Evolutionary conservation across 2,888 invertebrate species (phyloP).

Genomic region (Tipula helvola): DNA sequence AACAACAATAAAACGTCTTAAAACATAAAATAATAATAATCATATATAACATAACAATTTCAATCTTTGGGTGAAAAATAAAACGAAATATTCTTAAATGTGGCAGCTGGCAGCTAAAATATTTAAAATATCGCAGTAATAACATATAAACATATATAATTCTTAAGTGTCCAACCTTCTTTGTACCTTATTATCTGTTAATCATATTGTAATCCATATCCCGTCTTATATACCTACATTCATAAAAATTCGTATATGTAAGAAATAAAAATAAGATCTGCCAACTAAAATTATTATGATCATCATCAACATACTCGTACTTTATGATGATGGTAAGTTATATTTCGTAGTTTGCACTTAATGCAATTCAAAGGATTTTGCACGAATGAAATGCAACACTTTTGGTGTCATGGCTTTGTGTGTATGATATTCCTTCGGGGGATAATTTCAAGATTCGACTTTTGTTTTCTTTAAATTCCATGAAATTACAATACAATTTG

Average conservation of each 20-base stretch:
- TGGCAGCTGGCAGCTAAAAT: background rate
- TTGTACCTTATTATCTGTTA: constrained; percentile 9
- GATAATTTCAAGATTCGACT: background rate
- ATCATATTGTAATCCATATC: constrained; percentile 5
- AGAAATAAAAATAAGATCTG: background rate
- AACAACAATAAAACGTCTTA: background rate
- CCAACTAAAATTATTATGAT: background rate
- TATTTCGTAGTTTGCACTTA: background rate
- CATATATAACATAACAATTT: background rate
- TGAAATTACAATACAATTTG: background rate
- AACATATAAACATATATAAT: background rate
- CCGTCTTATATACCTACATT: background rate
- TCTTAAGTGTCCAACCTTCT: background rate
- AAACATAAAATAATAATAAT: background rate
- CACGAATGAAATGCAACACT: background rate
- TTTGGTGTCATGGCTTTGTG: background rate
- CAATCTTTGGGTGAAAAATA: background rate
- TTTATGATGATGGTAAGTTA: background rate
- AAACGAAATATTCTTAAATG: background rate
- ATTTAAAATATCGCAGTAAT: background rate
- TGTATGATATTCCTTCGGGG: background rate
- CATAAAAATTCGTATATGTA: background rate
- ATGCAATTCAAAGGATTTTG: background rate
- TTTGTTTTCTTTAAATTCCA: background rate
- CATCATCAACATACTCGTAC: background rate